Evolutionary conservation across 2,797 vertebrate genomes (phyloP), one percentile per base, ranked within the genome.

Genomic region (Dryobates pubescens): DNA sequence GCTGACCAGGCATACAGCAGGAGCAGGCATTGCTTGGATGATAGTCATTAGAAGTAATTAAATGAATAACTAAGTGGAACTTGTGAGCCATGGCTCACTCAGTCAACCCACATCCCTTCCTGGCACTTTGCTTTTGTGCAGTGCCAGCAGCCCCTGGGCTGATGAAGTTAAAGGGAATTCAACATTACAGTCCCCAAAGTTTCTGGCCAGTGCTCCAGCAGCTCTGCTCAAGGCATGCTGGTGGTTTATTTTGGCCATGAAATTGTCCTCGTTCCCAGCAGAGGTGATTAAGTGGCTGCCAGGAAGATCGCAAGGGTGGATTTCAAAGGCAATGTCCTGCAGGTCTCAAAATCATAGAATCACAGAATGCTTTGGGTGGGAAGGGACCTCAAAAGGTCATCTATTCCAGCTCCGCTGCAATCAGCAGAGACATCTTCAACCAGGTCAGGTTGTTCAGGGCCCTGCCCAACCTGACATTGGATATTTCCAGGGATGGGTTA

Each of bases 171-270:
- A 63, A 72, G 73, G 72, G 67, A 87, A 96, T 96, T 68, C 65
- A 63, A 89, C 86, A 86, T 56, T 1, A 2, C 45, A 12, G 22
- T 30, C 58, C 53, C 53, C 68, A 77, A 7, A 0, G 7, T 78
- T 71, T 65, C 83, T 85, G 72, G 76, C 13, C 17, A 0, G 32
- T 1, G 4, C 61, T 54, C 65, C 63, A 68, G 71, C 71, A 82
- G 77, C 29, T 77, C 30, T 0, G 0, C 38, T 86, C 69, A 14
- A 32, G 86, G 72, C 74, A 11, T 1, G 36, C 63, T 75, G 77
- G 82, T 78, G 79, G 56, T 13, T 94, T 77, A 95, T 96, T 97
- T 78, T 86, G 76, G 95, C 91, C 97, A 93, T 85, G 93, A 93
- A 94, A 95, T 93, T 76, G 49, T 67, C 63, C 76, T 57, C 5